A percentile compares a stretch with the other conserved stretches of the same genome.
Evolutionary conservation across 2,113 vertebrate genomes (phyloP).

Genomic region (Drymodes brunneopygia): DNA sequence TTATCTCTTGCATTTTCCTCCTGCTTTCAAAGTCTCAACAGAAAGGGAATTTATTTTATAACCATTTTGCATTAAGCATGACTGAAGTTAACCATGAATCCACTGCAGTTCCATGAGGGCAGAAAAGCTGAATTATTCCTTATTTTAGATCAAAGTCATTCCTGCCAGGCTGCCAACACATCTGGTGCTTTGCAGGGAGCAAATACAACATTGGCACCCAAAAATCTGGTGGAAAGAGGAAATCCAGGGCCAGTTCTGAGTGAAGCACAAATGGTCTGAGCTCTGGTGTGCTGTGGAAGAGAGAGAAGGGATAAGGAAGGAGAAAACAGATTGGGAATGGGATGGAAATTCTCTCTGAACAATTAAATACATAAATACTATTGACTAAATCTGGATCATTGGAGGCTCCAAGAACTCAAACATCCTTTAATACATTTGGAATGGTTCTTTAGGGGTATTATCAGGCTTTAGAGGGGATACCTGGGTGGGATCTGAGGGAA

Average conservation of each 20-base stretch:
- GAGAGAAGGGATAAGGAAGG: too few relatives aligned
- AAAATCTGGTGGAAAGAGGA: background rate
- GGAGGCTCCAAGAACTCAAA: background rate
- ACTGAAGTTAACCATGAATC: background rate
- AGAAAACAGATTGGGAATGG: background rate
- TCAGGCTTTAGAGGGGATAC: background rate
- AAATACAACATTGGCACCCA: background rate
- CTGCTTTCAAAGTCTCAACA: background rate
- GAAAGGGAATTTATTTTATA: background rate
- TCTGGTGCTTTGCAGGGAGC: background rate
- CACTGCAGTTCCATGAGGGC: background rate
- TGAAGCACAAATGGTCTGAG: background rate
- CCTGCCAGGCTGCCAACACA: background rate
- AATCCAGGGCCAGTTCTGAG: background rate
- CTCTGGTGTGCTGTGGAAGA: background rate
- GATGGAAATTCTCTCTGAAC: background rate
- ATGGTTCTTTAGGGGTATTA: background rate
- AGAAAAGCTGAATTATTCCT: background rate
- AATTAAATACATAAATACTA: background rate
- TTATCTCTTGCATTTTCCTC: conserved; percentile 4
- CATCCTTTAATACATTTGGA: background rate
- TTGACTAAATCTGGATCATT: background rate
- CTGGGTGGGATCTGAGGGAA: background rate
- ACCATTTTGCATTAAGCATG: background rate
- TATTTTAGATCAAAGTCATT: background rate